Base-by-base conservation (phyloP, 2,888 invertebrate genomes). In the Trachelus troglodyta region DNA sequence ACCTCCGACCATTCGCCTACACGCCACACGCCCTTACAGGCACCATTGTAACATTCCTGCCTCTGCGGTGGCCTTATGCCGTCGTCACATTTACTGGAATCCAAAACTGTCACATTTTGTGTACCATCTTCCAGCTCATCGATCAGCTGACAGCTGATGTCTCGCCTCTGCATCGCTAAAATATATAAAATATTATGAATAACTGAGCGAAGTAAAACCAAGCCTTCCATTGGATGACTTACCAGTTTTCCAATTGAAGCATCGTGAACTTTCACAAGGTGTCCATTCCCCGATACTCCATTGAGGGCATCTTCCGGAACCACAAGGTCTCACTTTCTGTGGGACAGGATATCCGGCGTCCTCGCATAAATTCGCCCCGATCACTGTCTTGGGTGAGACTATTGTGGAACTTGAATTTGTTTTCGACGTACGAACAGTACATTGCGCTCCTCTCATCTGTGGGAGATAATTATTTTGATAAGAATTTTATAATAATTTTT, bases 1-100 rank as follows among this genome's bases (percentile, higher is more conserved):
- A 98, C 98, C 95, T 97, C 96, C 69, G 97, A 97, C 99, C 99
- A 99, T 79, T 96, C 94, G 12, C 97, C 97, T 6, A 96, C 95
- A 80, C 95, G 94, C 99, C 99, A 99, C 76, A 96, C 95, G 0
- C 98, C 96, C 87, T 94, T 95, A 92, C 98, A 98, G n/a, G 95
- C 94, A 82, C 95, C 94, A 88, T 95, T 96, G 87, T 94, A 94
- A 88, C 98, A 98, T 88, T 97, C 96, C 88, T 95, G 95, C 40
- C 94, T 94, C 85, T 95, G 95, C 76, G 95, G 94, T 0, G 98
- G 99, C 86, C 94, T 94, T 56, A 94, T 94, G 81, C 94, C 93
- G 83, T 94, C 94, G 86, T 96, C 95, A 90, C 98, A 99, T 79
- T 94, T 93, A 6, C 91, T 91, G 11, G 92, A 89, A 80, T 93